Conservation (phyloP, 2,797 vertebrate genomes). For the Alcedo atthis region DNA sequence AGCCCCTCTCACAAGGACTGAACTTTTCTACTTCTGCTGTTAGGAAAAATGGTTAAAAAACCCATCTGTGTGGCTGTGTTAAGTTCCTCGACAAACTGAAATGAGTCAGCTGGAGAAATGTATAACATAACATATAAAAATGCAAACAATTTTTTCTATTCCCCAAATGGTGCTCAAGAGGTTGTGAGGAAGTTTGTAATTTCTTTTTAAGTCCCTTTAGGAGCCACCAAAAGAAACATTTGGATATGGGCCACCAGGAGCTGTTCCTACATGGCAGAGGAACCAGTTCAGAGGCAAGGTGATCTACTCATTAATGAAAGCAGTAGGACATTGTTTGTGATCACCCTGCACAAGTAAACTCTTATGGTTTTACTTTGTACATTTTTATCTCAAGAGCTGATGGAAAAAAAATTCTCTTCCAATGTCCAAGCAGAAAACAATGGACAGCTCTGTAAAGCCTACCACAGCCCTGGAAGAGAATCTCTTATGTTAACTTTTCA, state of each 20-base stretch:
- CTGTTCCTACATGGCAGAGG: not conserved
- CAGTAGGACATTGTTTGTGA: not conserved
- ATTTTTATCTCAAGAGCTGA: not conserved
- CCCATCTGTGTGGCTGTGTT: not conserved
- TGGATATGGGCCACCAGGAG: not conserved
- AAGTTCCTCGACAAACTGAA: slow-evolving; percentile 39
- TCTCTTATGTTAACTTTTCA: not conserved
- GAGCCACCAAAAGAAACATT: slow-evolving; percentile 24
- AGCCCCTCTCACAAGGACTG: not conserved
- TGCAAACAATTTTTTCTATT: slow-evolving; percentile 43
- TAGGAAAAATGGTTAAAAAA: slow-evolving; percentile 30
- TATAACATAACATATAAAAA: slow-evolving; percentile 44
- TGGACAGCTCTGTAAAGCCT: not conserved
- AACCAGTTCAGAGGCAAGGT: not conserved
- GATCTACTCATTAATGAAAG: not conserved
- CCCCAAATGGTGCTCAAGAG: not conserved
- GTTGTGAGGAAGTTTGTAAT: slow-evolving; percentile 33
- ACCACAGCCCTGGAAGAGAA: not conserved
- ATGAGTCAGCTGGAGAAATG: slow-evolving; percentile 28
- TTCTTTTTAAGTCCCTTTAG: slow-evolving; percentile 39
- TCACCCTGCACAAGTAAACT: not conserved
- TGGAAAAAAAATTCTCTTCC: not conserved
- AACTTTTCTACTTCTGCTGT: slow-evolving; percentile 46
- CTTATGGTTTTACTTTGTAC: not conserved
- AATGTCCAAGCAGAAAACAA: not conserved